Conservation (phyloP, 1,140 invertebrate species). For the Heliconius eleuchia region DNA sequence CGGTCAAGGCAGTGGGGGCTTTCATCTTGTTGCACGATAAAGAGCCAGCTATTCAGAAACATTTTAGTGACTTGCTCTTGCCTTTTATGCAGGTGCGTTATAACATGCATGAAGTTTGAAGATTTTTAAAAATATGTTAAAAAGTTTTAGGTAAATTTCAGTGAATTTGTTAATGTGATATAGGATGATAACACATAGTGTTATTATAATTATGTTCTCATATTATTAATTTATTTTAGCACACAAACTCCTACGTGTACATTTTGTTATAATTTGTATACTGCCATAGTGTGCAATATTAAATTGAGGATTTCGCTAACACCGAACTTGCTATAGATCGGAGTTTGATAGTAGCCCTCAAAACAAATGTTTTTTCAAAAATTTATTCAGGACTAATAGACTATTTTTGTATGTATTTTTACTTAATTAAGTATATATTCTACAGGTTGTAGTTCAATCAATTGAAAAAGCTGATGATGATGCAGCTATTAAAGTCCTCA, state of each 20-base stretch:
- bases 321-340: slow-evolving; percentile 54
- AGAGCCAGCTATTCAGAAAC: slow-evolving; percentile 92
- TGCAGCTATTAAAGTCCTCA: slow-evolving; percentile 93
- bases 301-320: slow-evolving; percentile 69
- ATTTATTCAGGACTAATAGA: background rate
- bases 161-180: background rate
- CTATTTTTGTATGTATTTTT: background rate
- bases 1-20: slow-evolving; percentile 91
- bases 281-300: slow-evolving; percentile 60
- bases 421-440: slow-evolving; percentile 25
- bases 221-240: slow-evolving; percentile 32
- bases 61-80: slow-evolving; percentile 92
- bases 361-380: slow-evolving; percentile 40
- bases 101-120: slow-evolving; percentile 12
- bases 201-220: background rate
- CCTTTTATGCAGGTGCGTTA: slow-evolving; percentile 85
- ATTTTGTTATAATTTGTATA: slow-evolving; percentile 53
- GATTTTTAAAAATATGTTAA: background rate
- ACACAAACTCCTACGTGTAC: slow-evolving; percentile 61
- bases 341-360: slow-evolving; percentile 72
- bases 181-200: background rate
- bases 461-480: slow-evolving; percentile 94
- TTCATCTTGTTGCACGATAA: slow-evolving; percentile 96
- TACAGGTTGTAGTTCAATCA: slow-evolving; percentile 89
- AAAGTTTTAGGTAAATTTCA: background rate